Percentiles rank a stretch among this genome's conserved stretches.
phyloP scores from a whole-genome alignment of 2,113 vertebrate species.

The Carassius carassius region DNA sequence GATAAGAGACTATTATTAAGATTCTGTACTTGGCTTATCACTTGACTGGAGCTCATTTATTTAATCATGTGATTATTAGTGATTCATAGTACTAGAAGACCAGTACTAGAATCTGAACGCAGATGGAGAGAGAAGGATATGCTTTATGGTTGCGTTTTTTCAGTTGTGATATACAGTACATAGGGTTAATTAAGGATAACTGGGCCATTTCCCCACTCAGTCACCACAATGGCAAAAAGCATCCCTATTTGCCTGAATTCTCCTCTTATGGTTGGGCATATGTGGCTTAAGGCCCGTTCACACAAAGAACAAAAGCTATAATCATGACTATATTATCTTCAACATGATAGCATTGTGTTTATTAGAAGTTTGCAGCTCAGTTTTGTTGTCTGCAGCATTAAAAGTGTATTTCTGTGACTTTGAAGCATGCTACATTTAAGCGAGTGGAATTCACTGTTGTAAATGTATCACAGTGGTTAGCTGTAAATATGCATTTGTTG shows the following conservation, averaged over 20 bases:
- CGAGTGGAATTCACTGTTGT: too few species aligned
- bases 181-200: not conserved
- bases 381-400: not conserved
- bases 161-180: not conserved
- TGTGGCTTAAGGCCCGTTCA: not conserved
- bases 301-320: not conserved
- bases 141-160: not conserved
- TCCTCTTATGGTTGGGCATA: too few species aligned
- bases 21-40: not conserved
- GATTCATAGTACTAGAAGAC: not conserved
- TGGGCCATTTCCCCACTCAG: not conserved
- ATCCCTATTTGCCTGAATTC: not conserved
- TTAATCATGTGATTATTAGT: conserved; percentile 5
- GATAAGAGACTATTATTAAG: not conserved
- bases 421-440: too few species aligned
- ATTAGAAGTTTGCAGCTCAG: not conserved
- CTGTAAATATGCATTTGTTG: too few species aligned
- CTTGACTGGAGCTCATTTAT: conserved; percentile 1
- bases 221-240: not conserved
- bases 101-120: not conserved
- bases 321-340: not conserved
- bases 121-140: not conserved
- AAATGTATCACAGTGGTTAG: too few species aligned
- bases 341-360: not conserved
- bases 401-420: too few species aligned